Percentiles rank a stretch among this genome's conserved stretches.
Conservation (phyloP, 2,113 vertebrate species). For the Isurus oxyrinchus region DNA sequence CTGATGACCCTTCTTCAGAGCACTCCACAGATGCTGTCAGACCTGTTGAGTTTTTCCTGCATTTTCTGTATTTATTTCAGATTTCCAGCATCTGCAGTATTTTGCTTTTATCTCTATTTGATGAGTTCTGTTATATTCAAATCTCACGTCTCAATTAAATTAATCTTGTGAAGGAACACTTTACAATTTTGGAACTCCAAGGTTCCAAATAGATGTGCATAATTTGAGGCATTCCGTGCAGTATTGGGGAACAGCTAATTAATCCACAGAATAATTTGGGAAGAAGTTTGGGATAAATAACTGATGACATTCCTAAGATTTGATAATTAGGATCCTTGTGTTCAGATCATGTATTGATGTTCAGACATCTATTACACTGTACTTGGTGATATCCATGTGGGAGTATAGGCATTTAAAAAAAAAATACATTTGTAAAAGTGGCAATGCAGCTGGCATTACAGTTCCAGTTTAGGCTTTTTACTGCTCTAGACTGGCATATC, state of each 20-base stretch:
- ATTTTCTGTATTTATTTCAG: no score
- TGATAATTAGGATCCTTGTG: background rate
- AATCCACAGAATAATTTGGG: background rate
- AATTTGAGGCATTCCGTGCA: background rate
- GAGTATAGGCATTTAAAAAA: background rate
- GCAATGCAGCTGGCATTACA: background rate
- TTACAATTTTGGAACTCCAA: background rate
- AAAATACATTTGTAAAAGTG: background rate
- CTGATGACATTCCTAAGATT: background rate
- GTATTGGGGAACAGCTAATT: background rate
- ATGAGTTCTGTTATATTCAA: background rate
- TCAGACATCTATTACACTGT: background rate
- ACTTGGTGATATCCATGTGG: background rate
- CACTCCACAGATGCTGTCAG: no score
- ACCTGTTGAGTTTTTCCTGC: no score
- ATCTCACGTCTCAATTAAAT: background rate
- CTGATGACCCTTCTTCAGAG: no score
- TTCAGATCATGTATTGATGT: background rate
- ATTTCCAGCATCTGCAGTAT: no score
- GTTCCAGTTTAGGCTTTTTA: background rate
- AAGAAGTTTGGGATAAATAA: background rate
- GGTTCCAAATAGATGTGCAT: background rate
- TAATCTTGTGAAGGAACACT: background rate
- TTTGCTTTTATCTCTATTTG: background rate
- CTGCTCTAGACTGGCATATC: background rate